Base-by-base conservation (phyloP, 2,888 invertebrate genomes). In the Drosophila parthenogenetica region DNA sequence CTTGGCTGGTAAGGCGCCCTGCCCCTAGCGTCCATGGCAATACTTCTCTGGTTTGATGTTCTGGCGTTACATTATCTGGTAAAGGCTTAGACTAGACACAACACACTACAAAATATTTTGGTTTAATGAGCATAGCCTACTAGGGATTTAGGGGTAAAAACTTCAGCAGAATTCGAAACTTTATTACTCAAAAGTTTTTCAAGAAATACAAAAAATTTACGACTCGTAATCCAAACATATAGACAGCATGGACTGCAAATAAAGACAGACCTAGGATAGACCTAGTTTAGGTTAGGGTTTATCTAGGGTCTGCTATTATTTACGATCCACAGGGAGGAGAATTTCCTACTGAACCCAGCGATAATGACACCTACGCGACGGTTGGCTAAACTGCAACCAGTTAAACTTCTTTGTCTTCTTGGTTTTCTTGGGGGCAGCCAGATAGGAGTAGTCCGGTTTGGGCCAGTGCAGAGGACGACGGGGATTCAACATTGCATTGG, bases 391-490 rank as follows among this genome's bases (percentile, higher is more conserved):
- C 14, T 19, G 14, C 13, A 22, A 10, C 10, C n/a, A 29, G 19
- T 32, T 43, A 8, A 39, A 0, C 11, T 51, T 51, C 10, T 7
- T 51, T 1, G 22, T 3, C 39, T 16, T 37, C 16, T 19, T 32
- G 32, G 29, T 0, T 8, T 29, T 29, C 8, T 8, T 32, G 14
- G 4, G 1, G 0, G 13, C 1, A 7, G 19, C 35, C 13, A 35
- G 4, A 13, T 13, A 63, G 5, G 73, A 54, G 14, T 5, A 45
- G 4, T 79, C 79, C 2, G 29, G 63, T 29, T 79, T 87, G 54
- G 84, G 83, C 88, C 82, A 84, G 37, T 84, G 88, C n/a, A 87
- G 50, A 1, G 88, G 88, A 7, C 68, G 53, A 3, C 82, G 61
- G 2, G 54, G 19, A 0, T 48, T 43, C 17, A 43, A 11, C 11